Base-by-base conservation (phyloP, 92 coral and sea anemone species). In the Epizoanthus scotinus region DNA sequence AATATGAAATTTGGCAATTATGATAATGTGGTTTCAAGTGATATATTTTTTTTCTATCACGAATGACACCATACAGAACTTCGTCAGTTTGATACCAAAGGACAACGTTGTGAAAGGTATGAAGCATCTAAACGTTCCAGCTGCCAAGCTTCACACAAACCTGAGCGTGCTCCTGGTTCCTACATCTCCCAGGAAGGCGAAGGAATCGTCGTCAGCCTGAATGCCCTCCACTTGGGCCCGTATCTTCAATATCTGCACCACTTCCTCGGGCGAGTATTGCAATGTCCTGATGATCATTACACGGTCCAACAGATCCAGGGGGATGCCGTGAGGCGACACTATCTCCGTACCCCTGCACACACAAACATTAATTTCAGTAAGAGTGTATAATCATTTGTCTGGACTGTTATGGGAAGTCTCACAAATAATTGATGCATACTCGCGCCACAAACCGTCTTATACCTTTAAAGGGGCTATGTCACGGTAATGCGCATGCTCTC, bases 181-280 rank as follows among this genome's bases (percentile, higher is more conserved):
- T 29, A 88, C 91, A 63, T 96, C 99, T 83, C 99, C 99, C 28
- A 96, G 83, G 5, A 87, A 42, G 10, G 87, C 89, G 42, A 96
- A 77, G 42, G 99, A 96, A 71, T 96, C 99, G 25, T 96, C 99
- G 36, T 93, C 92, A 2, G 92, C 74, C 81, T 96, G 98, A 27
- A 96, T 96, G 54, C 93, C 94, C 63, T 96, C 99, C 13, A 91
- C 94, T 77, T 96, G 99, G 3, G 98, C 99, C 14, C 99, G 95
- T 72, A 96, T 96, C 80, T 90, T 90, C 28, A 93, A 79, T 58
- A 96, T 96, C 70, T 96, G 99, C 19, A 93, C 93, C 85, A 94
- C 94, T 73, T 96, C 99, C 50, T 93, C 97, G 78, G 90, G 95
- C 14, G 99, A 94, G 86, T 96, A 96, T 26, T 98, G 98, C 74